Evolutionary conservation across 2,888 invertebrate genomes (phyloP).

Genomic region (Spicauda simplicius): DNA sequence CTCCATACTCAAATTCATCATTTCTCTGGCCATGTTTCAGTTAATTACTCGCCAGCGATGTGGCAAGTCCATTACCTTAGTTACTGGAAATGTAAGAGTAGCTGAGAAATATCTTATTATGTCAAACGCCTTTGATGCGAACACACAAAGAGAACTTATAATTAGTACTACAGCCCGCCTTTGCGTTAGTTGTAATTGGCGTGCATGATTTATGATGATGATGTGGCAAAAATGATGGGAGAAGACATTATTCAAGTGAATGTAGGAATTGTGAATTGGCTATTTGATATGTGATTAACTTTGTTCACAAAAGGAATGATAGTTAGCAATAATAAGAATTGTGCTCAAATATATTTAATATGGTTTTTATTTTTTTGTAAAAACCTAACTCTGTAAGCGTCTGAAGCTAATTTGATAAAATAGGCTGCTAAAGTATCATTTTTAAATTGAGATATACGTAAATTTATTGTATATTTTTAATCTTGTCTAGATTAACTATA

Average conservation of each 20-base stretch:
- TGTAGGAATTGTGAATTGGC: conserved; percentile 25
- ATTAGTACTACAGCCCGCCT: conserved; percentile 42
- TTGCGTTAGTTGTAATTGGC: conserved; percentile 42
- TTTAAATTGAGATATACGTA: too few relatives aligned
- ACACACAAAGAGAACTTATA: conserved; percentile 44
- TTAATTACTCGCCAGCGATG: conserved; percentile 1
- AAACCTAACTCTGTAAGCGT: neutral
- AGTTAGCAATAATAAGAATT: neutral
- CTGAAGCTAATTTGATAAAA: too few relatives aligned
- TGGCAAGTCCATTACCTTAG: conserved; percentile 9
- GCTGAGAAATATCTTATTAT: conserved; percentile 37
- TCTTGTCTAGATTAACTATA: too few relatives aligned
- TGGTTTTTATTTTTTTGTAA: neutral
- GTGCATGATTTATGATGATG: conserved; percentile 45
- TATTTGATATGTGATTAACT: conserved; percentile 19
- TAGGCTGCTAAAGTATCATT: too few relatives aligned
- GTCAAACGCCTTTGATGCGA: conserved; percentile 44
- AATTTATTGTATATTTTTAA: too few relatives aligned
- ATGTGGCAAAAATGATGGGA: conserved; percentile 30
- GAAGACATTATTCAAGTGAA: conserved; percentile 33
- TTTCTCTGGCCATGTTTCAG: neutral
- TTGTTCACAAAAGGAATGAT: conserved; percentile 6
- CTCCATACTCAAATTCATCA: neutral
- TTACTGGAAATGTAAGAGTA: conserved; percentile 34
- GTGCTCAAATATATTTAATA: neutral